phyloP scores from a whole-genome alignment of 2,797 vertebrate genomes.

The Glyptemys insculpta region DNA sequence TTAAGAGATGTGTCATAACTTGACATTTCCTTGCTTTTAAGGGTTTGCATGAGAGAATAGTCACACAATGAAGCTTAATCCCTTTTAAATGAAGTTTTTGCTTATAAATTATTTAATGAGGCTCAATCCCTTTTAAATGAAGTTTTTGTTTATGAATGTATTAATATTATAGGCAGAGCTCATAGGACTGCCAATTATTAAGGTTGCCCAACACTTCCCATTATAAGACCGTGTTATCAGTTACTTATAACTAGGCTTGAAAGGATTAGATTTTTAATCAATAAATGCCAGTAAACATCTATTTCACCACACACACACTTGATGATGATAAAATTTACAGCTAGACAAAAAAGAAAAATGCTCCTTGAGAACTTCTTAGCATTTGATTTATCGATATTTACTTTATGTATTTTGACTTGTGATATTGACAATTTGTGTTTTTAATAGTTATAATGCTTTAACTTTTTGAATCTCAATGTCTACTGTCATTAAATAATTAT shows the following conservation, averaged over 20 bases:
- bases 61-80: neutral
- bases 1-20: neutral
- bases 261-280: neutral
- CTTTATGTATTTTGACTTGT: neutral
- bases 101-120: neutral
- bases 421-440: neutral
- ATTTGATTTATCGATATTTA: neutral
- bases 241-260: neutral
- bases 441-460: neutral
- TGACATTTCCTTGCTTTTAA: neutral
- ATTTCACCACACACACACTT: neutral
- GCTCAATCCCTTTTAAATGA: neutral
- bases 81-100: neutral
- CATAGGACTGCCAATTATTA: neutral
- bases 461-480: neutral
- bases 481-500: neutral
- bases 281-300: neutral
- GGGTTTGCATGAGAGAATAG: neutral
- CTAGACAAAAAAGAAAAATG: neutral
- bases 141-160: neutral
- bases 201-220: neutral
- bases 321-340: neutral
- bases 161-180: neutral
- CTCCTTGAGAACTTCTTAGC: neutral
- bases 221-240: no score